phyloP scores from a whole-genome alignment of 2,888 invertebrate species.

The Schrankia costaestrigalis region DNA sequence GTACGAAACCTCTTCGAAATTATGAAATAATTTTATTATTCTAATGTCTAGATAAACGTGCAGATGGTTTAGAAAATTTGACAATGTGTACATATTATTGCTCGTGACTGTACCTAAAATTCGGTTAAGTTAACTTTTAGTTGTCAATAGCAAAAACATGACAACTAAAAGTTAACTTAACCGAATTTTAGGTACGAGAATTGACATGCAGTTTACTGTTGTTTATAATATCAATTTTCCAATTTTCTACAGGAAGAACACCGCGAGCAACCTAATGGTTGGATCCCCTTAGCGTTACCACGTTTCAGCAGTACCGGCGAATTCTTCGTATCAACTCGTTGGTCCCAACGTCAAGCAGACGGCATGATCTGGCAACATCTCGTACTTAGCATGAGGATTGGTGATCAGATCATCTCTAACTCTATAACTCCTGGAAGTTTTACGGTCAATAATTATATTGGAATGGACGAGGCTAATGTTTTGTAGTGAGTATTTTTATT shows the following conservation, averaged over 20 bases:
- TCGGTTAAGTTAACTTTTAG: no score
- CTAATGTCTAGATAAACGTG: no score
- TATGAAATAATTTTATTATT: no score
- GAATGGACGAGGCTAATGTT: slow-evolving; percentile 65
- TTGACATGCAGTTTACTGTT: no score
- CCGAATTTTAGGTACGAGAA: no score
- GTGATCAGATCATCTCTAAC: slow-evolving; percentile 49
- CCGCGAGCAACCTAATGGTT: slow-evolving; percentile 83
- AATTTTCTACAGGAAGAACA: slow-evolving; percentile 60
- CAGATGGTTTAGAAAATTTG: no score
- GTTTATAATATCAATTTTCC: no score
- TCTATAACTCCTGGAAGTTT: slow-evolving; percentile 79
- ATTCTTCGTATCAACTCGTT: slow-evolving; percentile 64
- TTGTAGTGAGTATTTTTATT: slow-evolving; percentile 52
- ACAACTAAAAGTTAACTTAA: not conserved
- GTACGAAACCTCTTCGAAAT: no score
- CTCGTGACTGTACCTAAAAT: no score
- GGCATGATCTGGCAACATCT: slow-evolving; percentile 77
- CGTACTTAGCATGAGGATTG: slow-evolving; percentile 53
- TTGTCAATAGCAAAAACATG: not conserved
- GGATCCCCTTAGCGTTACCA: slow-evolving; percentile 84
- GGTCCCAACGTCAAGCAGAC: slow-evolving; percentile 60
- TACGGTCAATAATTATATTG: slow-evolving; percentile 82
- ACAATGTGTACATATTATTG: no score
- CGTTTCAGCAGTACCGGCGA: slow-evolving; percentile 70